Percentiles rank a stretch among this genome's conserved stretches.
These are phyloP conservation scores for Philereme vetulata DNA, from an alignment of 2,888 invertebrate species.

Conservation along the genomic window DNA sequence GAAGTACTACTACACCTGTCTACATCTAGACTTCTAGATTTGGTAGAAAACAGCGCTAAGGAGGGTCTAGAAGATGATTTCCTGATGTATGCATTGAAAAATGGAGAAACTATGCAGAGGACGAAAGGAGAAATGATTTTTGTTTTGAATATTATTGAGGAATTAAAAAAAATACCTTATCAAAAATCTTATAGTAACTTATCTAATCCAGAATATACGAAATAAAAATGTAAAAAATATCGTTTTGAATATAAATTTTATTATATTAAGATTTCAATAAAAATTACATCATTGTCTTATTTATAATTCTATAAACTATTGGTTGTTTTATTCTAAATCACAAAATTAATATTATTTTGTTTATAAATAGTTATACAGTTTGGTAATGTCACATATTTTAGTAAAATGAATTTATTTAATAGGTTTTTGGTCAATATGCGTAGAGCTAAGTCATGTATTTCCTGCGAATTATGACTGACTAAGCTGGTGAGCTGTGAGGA, in stretches of 20 bases:
- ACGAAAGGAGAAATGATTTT: conserved; percentile 52
- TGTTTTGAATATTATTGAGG: conserved; percentile 50
- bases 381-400: too few relatives aligned
- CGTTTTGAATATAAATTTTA: neutral
- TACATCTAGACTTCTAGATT: conserved; percentile 48
- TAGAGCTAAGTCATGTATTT: too few relatives aligned
- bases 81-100: conserved; percentile 42
- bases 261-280: neutral
- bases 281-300: neutral
- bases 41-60: conserved; percentile 54
- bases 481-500: too few relatives aligned
- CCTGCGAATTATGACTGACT: too few relatives aligned
- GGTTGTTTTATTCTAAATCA: too few relatives aligned
- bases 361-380: too few relatives aligned
- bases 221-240: neutral
- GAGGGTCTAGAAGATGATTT: conserved; percentile 50
- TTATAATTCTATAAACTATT: neutral
- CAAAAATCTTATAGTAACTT: neutral
- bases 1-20: conserved; percentile 58
- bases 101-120: conserved; percentile 44
- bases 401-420: too few relatives aligned
- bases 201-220: neutral
- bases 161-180: conserved; percentile 26
- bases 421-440: too few relatives aligned
- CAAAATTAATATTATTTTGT: too few relatives aligned